Evolutionary conservation across 2,113 vertebrate species (phyloP).

Genomic region (Odocoileus virginianus): DNA sequence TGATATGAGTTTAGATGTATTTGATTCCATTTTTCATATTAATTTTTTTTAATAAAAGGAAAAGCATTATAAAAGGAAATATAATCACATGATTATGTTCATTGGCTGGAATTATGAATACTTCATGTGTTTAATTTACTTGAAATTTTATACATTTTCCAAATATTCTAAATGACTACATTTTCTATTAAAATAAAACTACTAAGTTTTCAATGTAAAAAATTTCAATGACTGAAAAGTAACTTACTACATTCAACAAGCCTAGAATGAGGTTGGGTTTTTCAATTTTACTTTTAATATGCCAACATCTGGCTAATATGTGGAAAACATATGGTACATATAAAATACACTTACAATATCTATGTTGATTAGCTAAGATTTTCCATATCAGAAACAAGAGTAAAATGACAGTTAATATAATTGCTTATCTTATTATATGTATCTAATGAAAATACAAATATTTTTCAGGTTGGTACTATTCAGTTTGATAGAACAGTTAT

Average conservation of each 20-base stretch:
- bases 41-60: neutral
- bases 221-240: neutral
- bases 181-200: neutral
- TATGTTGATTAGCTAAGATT: neutral
- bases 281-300: neutral
- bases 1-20: neutral
- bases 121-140: neutral
- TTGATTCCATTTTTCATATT: neutral
- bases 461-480: neutral
- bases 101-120: neutral
- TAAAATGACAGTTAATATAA: neutral
- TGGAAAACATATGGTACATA: neutral
- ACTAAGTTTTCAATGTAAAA: neutral
- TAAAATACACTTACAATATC: neutral
- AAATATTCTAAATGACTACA: neutral
- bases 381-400: neutral
- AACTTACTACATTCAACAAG: neutral
- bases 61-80: neutral
- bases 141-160: neutral
- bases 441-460: neutral
- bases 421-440: neutral
- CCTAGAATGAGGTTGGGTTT: neutral
- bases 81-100: neutral
- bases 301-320: conserved; percentile 3
- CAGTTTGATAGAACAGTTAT: neutral